Conservation (phyloP, 2,888 invertebrate species). For the Caprella mutica region DNA sequence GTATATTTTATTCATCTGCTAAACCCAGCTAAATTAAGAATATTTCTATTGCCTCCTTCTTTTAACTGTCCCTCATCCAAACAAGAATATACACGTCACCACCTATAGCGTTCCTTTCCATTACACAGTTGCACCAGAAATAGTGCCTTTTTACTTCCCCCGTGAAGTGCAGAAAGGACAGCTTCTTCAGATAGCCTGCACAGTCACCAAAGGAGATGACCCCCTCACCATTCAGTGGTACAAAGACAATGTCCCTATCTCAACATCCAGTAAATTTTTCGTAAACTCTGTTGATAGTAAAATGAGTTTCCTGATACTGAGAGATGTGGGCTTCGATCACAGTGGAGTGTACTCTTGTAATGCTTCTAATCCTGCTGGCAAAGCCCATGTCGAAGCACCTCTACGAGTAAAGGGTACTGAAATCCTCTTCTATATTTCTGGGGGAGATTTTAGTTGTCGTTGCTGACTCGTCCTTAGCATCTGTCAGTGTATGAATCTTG, state of each 20-base stretch:
- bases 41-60: too few species aligned
- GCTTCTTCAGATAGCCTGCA: slow-evolving; percentile 38
- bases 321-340: slow-evolving; percentile 35
- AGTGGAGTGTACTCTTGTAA: slow-evolving; percentile 53
- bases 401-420: slow-evolving; percentile 51
- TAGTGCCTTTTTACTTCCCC: slow-evolving; percentile 39
- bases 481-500: too few species aligned
- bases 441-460: too few species aligned
- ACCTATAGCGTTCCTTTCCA: too few species aligned
- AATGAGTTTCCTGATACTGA: slow-evolving; percentile 34
- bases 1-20: too few species aligned
- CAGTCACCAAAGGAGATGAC: slow-evolving; percentile 38
- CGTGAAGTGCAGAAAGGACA: slow-evolving; percentile 35
- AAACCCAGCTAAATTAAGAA: too few species aligned
- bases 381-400: slow-evolving; percentile 45
- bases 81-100: too few species aligned
- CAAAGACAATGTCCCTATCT: slow-evolving; percentile 42
- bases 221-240: slow-evolving; percentile 42
- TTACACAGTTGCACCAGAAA: slow-evolving; percentile 42
- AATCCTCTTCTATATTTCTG: neutral
- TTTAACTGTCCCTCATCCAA: too few species aligned
- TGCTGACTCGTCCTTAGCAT: too few species aligned
- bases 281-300: slow-evolving; percentile 35
- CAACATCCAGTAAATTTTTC: slow-evolving; percentile 36
- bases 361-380: slow-evolving; percentile 50